phyloP scores from a whole-genome alignment of 1,140 invertebrate genomes.

The Melitaea cinxia region DNA sequence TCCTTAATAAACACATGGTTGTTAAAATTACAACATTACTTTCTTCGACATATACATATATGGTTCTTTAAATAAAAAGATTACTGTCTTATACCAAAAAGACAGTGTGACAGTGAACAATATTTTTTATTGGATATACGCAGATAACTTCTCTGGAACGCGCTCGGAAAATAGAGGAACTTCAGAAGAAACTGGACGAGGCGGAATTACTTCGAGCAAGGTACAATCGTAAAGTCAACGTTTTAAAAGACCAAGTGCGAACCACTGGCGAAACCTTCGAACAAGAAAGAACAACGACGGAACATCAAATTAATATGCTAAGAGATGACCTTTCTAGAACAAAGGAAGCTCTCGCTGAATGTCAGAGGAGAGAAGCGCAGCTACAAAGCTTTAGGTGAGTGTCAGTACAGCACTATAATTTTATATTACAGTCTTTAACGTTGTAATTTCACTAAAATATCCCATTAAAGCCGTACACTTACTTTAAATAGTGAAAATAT shows the following conservation, averaged over 20 bases:
- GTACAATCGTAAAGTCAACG: conserved; percentile 86
- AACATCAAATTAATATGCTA: conserved; percentile 85
- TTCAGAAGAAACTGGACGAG: conserved; percentile 89
- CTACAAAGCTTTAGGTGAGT: conserved; percentile 85
- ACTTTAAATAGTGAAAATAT: not conserved
- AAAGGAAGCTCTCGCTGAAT: conserved; percentile 87
- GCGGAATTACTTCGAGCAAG: conserved; percentile 87
- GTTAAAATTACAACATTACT: too few relatives aligned
- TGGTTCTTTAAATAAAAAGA: too few relatives aligned
- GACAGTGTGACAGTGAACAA: too few relatives aligned
- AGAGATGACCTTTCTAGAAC: conserved; percentile 87
- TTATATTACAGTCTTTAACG: not conserved
- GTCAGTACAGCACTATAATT: not conserved
- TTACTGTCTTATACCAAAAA: too few relatives aligned
- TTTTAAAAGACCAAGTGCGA: conserved; percentile 85
- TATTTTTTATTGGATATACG: too few relatives aligned
- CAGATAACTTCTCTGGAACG: conserved; percentile 91
- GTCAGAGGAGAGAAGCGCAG: conserved; percentile 87
- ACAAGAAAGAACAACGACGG: conserved; percentile 86
- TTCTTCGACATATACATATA: too few relatives aligned
- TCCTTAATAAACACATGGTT: too few relatives aligned
- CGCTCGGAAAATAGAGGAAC: conserved; percentile 91
- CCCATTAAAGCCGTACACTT: not conserved
- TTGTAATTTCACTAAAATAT: not conserved
- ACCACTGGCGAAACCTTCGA: conserved; percentile 85